Evolutionary conservation across 2,113 vertebrate species (phyloP), one percentile per base, ranked within the genome.

Genomic region (Aphelocoma coerulescens): DNA sequence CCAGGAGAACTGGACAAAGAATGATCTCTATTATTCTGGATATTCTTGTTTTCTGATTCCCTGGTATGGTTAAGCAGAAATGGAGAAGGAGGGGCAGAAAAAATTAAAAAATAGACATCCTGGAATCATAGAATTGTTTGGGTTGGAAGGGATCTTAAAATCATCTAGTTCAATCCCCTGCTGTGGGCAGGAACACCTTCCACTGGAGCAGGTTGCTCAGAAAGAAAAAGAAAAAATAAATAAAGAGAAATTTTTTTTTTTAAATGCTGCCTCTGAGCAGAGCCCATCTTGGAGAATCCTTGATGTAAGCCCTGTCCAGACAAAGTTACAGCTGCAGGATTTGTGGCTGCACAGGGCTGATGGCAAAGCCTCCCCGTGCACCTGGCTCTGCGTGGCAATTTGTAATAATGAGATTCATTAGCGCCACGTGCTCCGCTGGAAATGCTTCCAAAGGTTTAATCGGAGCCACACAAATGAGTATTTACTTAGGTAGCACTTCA

Each of bases 401-500:
- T 48, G 61, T 54, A 81, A 75, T 86, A 91, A 96, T 49, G 79
- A 83, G 85, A 92, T 88, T 83, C 92, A 92, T 94, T 87, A 95
- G 43, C 0, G 1, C 71, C 83, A 6, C 22, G 9, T 26, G 87
- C 89, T 89, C 89, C 10, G 26, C 85, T 96, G 95, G 79, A 94
- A 88, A 94, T 16, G 32, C 44, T 90, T 91, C 82, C 71, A 54
- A 41, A 91, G 79, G 65, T 93, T 96, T 75, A 59, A 91, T 49
- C 3, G 28, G 75, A 91, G 88, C 72, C 3, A 0, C 72, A 59
- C 76, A 95, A 92, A 96, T 54, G 52, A 94, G 83, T 89, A 27
- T 96, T 96, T 95, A 92, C 90, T 91, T 17, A 84, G 75, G 90
- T 52, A 96, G 85, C 88, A 68, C 78, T 88, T 95, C 92, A 88